Conservation (phyloP, 1,140 invertebrate species). For the Macrotrachela quadricornifera region DNA sequence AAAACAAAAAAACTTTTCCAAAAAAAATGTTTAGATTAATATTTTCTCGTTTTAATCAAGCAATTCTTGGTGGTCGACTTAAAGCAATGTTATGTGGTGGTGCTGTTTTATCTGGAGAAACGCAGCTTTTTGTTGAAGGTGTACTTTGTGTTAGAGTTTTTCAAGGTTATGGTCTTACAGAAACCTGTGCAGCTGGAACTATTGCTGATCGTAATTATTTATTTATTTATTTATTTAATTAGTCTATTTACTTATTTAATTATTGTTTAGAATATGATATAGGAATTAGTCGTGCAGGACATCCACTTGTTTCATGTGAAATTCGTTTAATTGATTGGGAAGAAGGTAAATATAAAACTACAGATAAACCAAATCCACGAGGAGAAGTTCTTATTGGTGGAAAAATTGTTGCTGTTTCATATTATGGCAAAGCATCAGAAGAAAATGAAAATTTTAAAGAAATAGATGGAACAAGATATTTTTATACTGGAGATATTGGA, state of each 20-base stretch:
- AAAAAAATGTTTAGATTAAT: no score
- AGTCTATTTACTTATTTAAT: no score
- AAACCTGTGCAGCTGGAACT: conserved; percentile 75
- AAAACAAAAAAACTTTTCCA: no score
- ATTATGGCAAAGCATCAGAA: conserved; percentile 42
- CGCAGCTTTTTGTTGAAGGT: conserved; percentile 74
- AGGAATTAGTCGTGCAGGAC: conserved; percentile 61
- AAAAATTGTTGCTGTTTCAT: conserved; percentile 67
- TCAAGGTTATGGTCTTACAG: conserved; percentile 89
- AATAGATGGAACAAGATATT: conserved; percentile 55
- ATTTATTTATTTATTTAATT: no score
- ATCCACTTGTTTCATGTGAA: conserved; percentile 60
- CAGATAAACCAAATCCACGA: conserved; percentile 65
- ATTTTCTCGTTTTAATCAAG: background rate
- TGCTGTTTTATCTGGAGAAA: conserved; percentile 79
- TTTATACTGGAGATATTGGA: conserved; percentile 84
- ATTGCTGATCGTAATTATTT: conserved; percentile 14
- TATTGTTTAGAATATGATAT: conserved; percentile 42
- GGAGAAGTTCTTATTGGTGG: conserved; percentile 81
- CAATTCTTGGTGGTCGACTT: conserved; percentile 53
- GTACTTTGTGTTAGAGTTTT: conserved; percentile 70
- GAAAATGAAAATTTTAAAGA: background rate
- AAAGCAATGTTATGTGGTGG: conserved; percentile 69
- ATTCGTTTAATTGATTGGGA: conserved; percentile 75
- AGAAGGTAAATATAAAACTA: conserved; percentile 69